phyloP scores from a whole-genome alignment of 2,113 vertebrate genomes.

The Mustelus asterias region DNA sequence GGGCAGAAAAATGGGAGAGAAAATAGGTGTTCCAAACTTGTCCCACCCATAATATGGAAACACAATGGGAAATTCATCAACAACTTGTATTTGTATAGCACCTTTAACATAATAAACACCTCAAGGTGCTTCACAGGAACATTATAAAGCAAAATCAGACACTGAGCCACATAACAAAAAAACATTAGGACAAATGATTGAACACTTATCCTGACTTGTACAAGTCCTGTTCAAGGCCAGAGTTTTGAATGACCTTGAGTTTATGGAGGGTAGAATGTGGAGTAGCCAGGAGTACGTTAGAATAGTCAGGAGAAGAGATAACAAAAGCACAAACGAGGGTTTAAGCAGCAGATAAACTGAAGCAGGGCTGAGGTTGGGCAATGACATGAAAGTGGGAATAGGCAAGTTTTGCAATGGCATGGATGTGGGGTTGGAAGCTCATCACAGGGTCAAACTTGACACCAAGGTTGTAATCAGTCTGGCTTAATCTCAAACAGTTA shows the following conservation, averaged over 20 bases:
- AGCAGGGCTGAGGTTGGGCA: neutral
- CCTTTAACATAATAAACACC: neutral
- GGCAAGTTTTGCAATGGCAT: too few species aligned
- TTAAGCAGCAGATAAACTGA: neutral
- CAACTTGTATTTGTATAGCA: neutral
- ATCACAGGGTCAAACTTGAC: neutral
- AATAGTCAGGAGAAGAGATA: neutral
- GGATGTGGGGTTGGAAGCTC: neutral
- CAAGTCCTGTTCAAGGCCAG: neutral
- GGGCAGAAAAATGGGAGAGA: neutral
- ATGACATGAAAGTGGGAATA: neutral
- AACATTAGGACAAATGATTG: neutral
- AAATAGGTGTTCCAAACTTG: neutral
- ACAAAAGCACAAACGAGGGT: neutral
- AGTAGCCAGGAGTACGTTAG: neutral
- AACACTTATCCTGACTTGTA: neutral
- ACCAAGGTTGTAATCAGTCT: neutral
- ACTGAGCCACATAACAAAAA: neutral
- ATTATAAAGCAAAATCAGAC: neutral
- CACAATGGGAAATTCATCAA: neutral
- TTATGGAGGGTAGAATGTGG: neutral
- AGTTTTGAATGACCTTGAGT: neutral
- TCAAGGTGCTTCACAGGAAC: neutral
- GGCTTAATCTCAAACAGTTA: neutral
- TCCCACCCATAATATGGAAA: neutral